Evolutionary conservation across 2,797 vertebrate species (phyloP).

Genomic region (Hypotaenidia philippensis): DNA sequence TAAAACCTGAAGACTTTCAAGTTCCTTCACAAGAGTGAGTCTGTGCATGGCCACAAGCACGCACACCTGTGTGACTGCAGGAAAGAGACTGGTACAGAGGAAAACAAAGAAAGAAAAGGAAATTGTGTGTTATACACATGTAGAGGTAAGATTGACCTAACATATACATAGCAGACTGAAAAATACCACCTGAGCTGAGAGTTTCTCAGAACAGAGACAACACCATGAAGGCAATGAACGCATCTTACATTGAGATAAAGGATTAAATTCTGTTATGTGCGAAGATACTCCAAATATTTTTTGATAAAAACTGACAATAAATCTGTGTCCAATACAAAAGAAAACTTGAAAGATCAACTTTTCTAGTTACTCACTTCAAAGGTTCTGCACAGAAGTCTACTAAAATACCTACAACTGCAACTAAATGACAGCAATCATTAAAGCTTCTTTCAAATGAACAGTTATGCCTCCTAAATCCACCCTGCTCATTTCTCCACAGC

Average conservation of each 20-base stretch:
- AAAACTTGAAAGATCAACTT: neutral
- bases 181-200: neutral
- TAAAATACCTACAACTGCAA: neutral
- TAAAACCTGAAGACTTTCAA: neutral
- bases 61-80: neutral
- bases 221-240: fast-evolving
- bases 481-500: neutral
- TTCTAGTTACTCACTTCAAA: neutral
- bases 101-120: neutral
- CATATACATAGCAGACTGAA: fast-evolving
- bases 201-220: neutral
- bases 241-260: neutral
- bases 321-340: neutral
- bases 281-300: neutral
- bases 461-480: neutral
- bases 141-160: neutral
- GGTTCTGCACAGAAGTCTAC: neutral
- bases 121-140: neutral
- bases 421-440: neutral
- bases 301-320: neutral
- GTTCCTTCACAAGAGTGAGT: neutral
- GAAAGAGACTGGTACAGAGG: neutral
- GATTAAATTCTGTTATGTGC: neutral
- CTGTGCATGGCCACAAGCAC: neutral
- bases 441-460: neutral